Evolutionary conservation across 2,888 invertebrate species (phyloP), one percentile per base, ranked within the genome.

Genomic region (Linyphia triangularis): DNA sequence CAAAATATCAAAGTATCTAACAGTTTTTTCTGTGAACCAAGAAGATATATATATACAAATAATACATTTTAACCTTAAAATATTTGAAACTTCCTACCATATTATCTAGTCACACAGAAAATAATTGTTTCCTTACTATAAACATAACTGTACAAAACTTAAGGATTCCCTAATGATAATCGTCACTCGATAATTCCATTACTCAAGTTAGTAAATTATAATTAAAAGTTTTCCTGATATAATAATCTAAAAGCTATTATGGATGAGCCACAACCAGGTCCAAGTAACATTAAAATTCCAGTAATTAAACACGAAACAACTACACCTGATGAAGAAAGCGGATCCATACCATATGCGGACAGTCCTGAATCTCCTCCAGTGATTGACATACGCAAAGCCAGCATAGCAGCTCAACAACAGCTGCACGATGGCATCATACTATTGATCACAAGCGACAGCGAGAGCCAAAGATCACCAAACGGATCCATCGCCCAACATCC

Each of bases 381-480:
- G 13, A 37, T 83, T 0, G 77, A 83, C 9, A 51, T 75, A 5
- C 22, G 79, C 5, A 40, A 40, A 4, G 85, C 81, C 10, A 81
- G 75, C 40, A 69, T 81, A 2, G 82, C 88, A n/a, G 61, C 77
- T 13, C 59, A 67, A 9, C 77, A 82, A 5, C 82, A 82, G 13
- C 77, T 88, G 2, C 82, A 83, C 26, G 88, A 88, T 22, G 88
- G 88, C 9, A 88, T 88, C 26, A 88, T 88, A 3, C 37, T 88
- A 5, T 16, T 88, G 33, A 88, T 88, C 22, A 88, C 88, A 1
- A 83, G 82, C n/a, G 88, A 88, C 70, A 70, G 40, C 3, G 88
- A 83, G 19, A 83, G 77, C 30, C 82, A 88, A n/a, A 19, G 82
- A 9, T 88, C 86, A 5, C 86, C 86, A 1, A 83, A 83, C 30